phyloP scores from a whole-genome alignment of 2,113 vertebrate genomes.

The Naja naja region DNA sequence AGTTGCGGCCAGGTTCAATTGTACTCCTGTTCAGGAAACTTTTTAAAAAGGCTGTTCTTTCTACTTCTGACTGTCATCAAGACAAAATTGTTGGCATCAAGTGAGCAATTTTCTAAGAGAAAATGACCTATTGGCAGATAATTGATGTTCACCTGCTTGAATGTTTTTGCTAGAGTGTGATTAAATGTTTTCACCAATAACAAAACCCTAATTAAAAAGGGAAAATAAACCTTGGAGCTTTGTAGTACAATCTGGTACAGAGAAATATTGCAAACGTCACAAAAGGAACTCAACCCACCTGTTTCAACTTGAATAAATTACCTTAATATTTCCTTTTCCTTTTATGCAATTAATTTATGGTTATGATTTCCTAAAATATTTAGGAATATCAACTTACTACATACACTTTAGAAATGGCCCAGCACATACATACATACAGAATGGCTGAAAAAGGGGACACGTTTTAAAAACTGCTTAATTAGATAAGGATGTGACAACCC shows the following conservation, averaged over 20 bases:
- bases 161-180: not conserved
- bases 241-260: not conserved
- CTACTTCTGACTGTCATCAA: not conserved
- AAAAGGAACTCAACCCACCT: not conserved
- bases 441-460: not conserved
- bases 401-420: not conserved
- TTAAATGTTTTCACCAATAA: not conserved
- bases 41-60: not conserved
- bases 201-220: not conserved
- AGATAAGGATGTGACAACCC: not conserved
- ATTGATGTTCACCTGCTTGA: not conserved
- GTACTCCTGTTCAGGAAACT: not conserved
- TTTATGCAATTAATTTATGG: not conserved
- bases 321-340: not conserved
- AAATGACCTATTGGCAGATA: not conserved
- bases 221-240: not conserved
- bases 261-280: not conserved
- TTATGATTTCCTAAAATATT: not conserved
- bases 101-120: not conserved
- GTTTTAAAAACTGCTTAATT: not conserved
- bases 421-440: not conserved
- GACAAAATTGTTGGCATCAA: not conserved
- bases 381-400: not conserved
- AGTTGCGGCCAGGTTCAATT: not conserved
- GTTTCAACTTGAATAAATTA: not conserved